Conservation (phyloP, 1,140 invertebrate genomes). For the Marisa cornuarietis region DNA sequence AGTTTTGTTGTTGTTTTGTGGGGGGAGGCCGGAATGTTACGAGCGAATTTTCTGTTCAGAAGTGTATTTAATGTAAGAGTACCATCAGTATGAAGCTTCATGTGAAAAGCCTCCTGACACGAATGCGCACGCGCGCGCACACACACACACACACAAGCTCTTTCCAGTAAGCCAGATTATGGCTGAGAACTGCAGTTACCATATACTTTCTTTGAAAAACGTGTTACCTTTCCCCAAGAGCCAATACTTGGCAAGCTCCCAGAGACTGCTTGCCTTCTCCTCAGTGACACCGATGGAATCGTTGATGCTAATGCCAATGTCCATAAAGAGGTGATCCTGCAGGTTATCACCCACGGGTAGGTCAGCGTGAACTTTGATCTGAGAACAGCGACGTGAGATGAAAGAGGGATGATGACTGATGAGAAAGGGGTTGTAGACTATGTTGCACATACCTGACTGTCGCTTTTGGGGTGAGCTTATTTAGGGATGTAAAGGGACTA, state of each 20-base stretch:
- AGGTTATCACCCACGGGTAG: conserved; percentile 87
- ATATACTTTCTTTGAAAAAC: not conserved
- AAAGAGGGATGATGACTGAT: not conserved
- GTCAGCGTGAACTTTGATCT: conserved; percentile 67
- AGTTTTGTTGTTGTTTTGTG: too few relatives aligned
- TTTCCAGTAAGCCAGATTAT: conserved; percentile 21
- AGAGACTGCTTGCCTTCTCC: conserved; percentile 26
- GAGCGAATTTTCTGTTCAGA: too few relatives aligned
- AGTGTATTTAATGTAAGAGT: too few relatives aligned
- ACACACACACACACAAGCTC: too few relatives aligned
- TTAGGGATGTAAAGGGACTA: too few relatives aligned
- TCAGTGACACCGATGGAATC: conserved; percentile 21
- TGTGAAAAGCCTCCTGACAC: too few relatives aligned
- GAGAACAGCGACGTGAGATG: not conserved
- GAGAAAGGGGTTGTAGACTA: too few relatives aligned
- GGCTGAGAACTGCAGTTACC: not conserved
- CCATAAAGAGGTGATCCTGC: conserved; percentile 73
- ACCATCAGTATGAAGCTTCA: too few relatives aligned
- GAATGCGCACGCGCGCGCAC: too few relatives aligned
- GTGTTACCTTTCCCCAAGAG: conserved; percentile 39
- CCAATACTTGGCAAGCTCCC: conserved; percentile 31
- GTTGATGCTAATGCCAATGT: conserved; percentile 27
- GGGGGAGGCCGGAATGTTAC: too few relatives aligned
- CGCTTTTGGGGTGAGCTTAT: too few relatives aligned
- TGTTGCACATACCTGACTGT: too few relatives aligned